phyloP scores from a whole-genome alignment of 2,888 invertebrate species.

The Tetragonula carbonaria region DNA sequence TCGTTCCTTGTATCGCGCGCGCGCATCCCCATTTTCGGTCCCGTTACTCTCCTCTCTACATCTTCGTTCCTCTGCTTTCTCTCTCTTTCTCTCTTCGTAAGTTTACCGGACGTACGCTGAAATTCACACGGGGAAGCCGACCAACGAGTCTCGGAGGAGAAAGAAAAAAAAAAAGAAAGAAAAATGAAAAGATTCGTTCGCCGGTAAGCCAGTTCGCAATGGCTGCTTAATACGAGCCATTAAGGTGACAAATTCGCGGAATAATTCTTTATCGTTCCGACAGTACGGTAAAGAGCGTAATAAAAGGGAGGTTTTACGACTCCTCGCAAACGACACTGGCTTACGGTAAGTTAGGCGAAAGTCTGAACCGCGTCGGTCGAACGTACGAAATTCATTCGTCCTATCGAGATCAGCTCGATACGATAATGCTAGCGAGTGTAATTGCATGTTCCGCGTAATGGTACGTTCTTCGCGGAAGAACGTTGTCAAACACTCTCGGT shows the following conservation, averaged over 20 bases:
- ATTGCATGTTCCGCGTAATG: background rate
- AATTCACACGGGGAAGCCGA: background rate
- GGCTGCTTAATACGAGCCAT: background rate
- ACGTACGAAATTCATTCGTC: background rate
- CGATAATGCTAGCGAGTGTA: background rate
- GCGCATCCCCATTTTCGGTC: slow-evolving; percentile 46
- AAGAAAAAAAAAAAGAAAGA: background rate
- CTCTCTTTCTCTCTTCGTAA: background rate
- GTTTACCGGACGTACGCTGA: background rate
- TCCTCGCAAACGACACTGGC: background rate
- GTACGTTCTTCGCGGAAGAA: background rate
- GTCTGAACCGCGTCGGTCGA: background rate
- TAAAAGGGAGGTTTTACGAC: slow-evolving; percentile 1
- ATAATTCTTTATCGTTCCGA: background rate
- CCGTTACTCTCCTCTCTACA: slow-evolving; percentile 38
- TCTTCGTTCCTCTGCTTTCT: background rate
- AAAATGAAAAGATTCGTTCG: background rate
- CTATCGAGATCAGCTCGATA: background rate
- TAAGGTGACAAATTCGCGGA: slow-evolving; percentile 16
- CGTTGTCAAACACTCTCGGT: background rate
- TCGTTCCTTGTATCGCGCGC: slow-evolving; percentile 21
- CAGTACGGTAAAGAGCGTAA: background rate
- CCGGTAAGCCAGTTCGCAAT: slow-evolving; percentile 4
- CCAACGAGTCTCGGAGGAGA: background rate
- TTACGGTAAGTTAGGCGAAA: background rate